A percentile compares a stretch with the other conserved stretches of the same genome.
Evolutionary conservation across 2,113 vertebrate species (phyloP).

Genomic region (Marmota flaviventris): DNA sequence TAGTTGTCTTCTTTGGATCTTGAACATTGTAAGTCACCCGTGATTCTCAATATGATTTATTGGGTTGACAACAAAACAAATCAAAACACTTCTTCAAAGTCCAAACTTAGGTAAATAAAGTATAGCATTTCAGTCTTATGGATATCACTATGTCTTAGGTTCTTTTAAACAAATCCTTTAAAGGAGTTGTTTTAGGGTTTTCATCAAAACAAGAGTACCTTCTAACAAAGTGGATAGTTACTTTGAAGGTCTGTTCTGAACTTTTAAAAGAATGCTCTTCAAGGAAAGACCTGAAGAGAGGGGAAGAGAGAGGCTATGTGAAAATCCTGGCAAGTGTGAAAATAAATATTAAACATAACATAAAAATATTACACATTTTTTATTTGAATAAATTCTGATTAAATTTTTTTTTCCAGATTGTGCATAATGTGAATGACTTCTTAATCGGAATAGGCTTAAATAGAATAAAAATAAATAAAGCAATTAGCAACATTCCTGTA

Average conservation of each 20-base stretch:
- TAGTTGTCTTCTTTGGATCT: conserved; percentile 25
- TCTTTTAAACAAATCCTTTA: conserved; percentile 78
- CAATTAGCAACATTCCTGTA: not conserved
- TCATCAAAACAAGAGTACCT: conserved; percentile 71
- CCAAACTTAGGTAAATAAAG: conserved; percentile 79
- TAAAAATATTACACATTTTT: not conserved
- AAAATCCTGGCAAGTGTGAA: conserved; percentile 52
- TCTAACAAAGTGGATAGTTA: conserved; percentile 43
- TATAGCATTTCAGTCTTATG: conserved; percentile 62
- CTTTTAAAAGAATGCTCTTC: conserved; percentile 20
- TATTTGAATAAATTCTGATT: conserved; percentile 16
- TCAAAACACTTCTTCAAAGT: conserved; percentile 79
- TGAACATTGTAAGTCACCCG: conserved; percentile 43
- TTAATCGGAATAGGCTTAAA: not conserved
- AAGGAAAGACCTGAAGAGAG: conserved; percentile 15
- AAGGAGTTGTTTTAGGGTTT: conserved; percentile 76
- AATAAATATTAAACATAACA: not conserved
- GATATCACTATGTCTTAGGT: conserved; percentile 44
- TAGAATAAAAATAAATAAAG: conserved; percentile 36
- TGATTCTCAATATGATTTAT: conserved; percentile 66
- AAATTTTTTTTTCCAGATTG: not conserved
- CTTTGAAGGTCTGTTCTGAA: conserved; percentile 47
- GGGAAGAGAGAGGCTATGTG: not conserved
- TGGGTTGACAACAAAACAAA: conserved; percentile 79
- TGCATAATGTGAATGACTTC: not conserved